Evolutionary conservation across 1,140 invertebrate genomes (phyloP), one percentile per base, ranked within the genome.

Genomic region (Drosophila persimilis): DNA sequence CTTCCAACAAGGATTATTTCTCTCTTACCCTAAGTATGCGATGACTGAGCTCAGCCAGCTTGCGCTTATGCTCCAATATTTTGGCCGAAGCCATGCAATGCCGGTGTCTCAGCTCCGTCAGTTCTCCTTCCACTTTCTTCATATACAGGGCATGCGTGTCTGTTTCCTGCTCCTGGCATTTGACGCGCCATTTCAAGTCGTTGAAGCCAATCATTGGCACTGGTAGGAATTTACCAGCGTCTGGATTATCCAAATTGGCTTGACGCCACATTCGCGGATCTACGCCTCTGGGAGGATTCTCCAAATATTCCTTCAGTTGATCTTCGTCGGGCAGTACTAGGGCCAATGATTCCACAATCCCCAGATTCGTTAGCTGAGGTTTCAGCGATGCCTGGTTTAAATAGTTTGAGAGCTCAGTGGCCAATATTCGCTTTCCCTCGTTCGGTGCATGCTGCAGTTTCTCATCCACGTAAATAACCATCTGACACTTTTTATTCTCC

Each of bases 171-270:
- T 96, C 94, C 81, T 97, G 96, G 72, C 95, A 95, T 55, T 96
- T 94, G n/a, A 97, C 93, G 35, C 98, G 93, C 91, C 95, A 94
- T 84, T 97, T 96, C 47, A 94, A 89, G 81, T 94, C 93, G 45
- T 91, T 91, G 80, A 99, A 98, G 0, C 98, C 98, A 70, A 99
- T 95, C 91, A 99, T 96, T 2, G 98, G 97, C 3, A 98, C 96
- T 0, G 98, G 98, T 80, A 99, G 96, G 57, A 98, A 96, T 75
- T 95, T 95, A 31, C 95, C 94, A 7, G 97, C 94, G 92, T 99
- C 96, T 0, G 98, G 98, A 92, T 99, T 99, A 84, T 99, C 97
- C 24, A 95, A 90, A 89, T 98, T 97, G 0, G 98, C 98, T 91
- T 98, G 97, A 84, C 96, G 95, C 96, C 96, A 98, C 58, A 97